These are phyloP conservation scores for Urocynchramus pylzowi DNA, from an alignment of 2,113 vertebrate species.

Conservation along the genomic window DNA sequence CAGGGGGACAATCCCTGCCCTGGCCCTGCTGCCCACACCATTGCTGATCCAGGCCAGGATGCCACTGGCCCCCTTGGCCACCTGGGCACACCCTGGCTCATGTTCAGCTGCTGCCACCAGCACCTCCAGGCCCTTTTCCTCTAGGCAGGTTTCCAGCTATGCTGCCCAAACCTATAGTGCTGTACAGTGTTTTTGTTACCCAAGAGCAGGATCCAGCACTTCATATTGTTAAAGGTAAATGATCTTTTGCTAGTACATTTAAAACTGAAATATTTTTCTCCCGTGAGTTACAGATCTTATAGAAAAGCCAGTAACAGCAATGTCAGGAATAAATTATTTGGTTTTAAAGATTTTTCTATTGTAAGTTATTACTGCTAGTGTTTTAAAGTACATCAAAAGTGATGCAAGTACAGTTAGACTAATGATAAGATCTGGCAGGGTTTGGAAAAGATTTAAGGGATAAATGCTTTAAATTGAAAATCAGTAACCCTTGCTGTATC, in stretches of 20 bases:
- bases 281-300: background rate
- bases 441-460: background rate
- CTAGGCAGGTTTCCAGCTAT: rapidly evolving
- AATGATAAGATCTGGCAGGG: background rate
- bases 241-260: background rate
- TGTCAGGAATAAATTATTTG: background rate
- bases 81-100: background rate
- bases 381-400: background rate
- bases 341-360: background rate
- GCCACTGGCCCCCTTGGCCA: background rate
- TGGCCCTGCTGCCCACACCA: background rate
- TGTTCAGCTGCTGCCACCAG: background rate
- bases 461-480: background rate
- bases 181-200: background rate
- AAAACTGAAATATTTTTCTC: background rate
- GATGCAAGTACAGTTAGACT: background rate
- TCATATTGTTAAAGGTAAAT: background rate
- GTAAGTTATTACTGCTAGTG: background rate
- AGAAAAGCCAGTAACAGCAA: background rate
- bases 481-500: background rate
- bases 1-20: background rate
- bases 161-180: background rate
- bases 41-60: background rate
- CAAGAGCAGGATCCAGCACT: background rate
- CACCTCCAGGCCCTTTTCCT: rapidly evolving